Conservation (phyloP, 1,140 invertebrate species). For the Drosophila sp. region DNA sequence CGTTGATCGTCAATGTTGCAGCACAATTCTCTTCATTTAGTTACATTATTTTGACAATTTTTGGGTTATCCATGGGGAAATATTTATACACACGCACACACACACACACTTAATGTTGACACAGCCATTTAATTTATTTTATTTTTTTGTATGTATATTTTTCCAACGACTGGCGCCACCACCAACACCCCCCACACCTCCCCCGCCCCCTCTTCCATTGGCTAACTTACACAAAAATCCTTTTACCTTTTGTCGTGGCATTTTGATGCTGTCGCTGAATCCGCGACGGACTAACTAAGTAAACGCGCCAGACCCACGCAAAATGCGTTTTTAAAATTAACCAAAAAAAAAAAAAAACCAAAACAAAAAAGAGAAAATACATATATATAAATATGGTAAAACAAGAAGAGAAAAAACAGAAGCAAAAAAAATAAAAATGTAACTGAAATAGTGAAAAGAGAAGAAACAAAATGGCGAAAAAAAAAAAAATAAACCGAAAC, state of each 20-base stretch:
- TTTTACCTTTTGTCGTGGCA: constrained; percentile 64
- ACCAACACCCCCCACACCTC: neutral
- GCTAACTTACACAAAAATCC: constrained; percentile 63
- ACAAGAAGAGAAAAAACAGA: neutral
- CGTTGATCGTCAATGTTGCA: neutral
- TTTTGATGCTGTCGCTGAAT: constrained; percentile 53
- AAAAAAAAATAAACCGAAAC: constrained; percentile 22
- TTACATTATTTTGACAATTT: constrained; percentile 8
- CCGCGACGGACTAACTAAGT: constrained; percentile 55
- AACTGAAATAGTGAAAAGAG: constrained; percentile 71
- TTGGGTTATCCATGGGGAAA: constrained; percentile 15
- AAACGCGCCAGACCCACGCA: constrained; percentile 45
- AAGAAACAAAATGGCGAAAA: constrained; percentile 72
- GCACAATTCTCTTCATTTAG: neutral
- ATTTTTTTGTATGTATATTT: constrained; percentile 19
- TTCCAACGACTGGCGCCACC: constrained; percentile 16
- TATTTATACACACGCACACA: constrained; percentile 9
- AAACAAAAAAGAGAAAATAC: neutral
- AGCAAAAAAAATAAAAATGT: constrained; percentile 51
- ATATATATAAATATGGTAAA: constrained; percentile 7
- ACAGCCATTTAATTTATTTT: constrained; percentile 53
- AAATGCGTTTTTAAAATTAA: constrained; percentile 72
- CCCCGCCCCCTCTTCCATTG: neutral
- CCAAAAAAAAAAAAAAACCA: constrained; percentile 32
- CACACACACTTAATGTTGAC: constrained; percentile 34